These are phyloP conservation scores for Drosophila erecta DNA, from an alignment of 1,140 invertebrate species.

Conservation along the genomic window DNA sequence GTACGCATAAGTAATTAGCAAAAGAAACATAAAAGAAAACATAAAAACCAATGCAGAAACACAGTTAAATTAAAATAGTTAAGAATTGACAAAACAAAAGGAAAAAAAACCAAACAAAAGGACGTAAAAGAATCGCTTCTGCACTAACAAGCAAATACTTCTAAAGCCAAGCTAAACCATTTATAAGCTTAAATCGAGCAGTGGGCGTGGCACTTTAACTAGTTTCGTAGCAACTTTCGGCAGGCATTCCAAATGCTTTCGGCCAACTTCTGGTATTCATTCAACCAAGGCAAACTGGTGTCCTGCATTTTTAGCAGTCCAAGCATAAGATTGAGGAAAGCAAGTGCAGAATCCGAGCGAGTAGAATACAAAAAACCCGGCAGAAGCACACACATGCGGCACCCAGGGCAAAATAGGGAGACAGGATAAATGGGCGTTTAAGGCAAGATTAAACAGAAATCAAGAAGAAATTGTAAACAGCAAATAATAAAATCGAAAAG, in stretches of 20 bases:
- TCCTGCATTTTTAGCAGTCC: conserved; percentile 44
- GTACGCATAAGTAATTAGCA: conserved; percentile 46
- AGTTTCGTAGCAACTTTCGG: conserved; percentile 62
- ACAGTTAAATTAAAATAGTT: conserved; percentile 55
- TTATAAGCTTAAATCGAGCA: conserved; percentile 32
- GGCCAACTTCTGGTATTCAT: conserved; percentile 60
- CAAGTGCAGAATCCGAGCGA: conserved; percentile 8
- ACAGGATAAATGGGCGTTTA: conserved; percentile 14
- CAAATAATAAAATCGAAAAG: conserved; percentile 69
- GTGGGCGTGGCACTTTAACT: conserved; percentile 39
- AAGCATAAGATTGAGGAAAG: conserved; percentile 27
- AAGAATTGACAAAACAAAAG: conserved; percentile 47
- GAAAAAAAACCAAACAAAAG: conserved; percentile 1
- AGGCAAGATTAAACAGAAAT: conserved; percentile 24
- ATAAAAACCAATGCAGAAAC: conserved; percentile 10
- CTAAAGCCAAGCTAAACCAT: conserved; percentile 64
- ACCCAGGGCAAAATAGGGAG: conserved; percentile 13
- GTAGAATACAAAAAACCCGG: conserved; percentile 14
- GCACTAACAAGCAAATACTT: conserved; percentile 65
- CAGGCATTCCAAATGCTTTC: conserved; percentile 77
- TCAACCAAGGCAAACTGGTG: conserved; percentile 19
- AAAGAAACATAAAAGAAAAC: conserved; percentile 23
- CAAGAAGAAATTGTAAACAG: conserved; percentile 58
- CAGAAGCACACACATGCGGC: conserved; percentile 15
- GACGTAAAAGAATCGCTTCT: conserved; percentile 53